Percentiles rank a stretch among this genome's conserved stretches.
These are phyloP conservation scores for Ameiurus melas DNA, from an alignment of 2,113 vertebrate species.

Conservation along the genomic window DNA sequence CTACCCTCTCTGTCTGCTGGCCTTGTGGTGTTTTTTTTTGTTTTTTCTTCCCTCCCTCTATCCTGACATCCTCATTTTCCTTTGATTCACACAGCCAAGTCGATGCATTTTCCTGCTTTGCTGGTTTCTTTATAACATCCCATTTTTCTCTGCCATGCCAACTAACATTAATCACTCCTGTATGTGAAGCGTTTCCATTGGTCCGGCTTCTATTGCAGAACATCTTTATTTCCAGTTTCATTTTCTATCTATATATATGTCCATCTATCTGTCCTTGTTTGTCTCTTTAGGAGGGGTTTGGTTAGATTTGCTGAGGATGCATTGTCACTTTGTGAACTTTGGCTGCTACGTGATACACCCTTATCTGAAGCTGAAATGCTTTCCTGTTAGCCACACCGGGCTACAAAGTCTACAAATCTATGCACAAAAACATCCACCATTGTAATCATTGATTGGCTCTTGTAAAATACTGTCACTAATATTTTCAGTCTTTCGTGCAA, in stretches of 20 bases:
- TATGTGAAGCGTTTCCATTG: not conserved
- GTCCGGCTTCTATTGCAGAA: not conserved
- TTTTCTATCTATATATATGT: no score
- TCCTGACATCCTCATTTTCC: conserved; percentile 33
- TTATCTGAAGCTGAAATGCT: conserved; percentile 19
- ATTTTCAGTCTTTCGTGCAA: not conserved
- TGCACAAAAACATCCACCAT: not conserved
- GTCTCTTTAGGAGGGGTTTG: not conserved
- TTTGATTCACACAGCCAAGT: conserved; percentile 21
- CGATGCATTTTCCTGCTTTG: conserved; percentile 30
- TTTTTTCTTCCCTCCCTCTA: not conserved
- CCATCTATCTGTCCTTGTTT: no score
- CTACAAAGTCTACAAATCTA: not conserved
- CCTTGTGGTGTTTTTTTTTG: conserved; percentile 1
- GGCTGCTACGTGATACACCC: conserved; percentile 21
- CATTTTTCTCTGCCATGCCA: not conserved
- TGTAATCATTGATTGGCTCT: not conserved
- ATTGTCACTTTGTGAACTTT: conserved; percentile 19
- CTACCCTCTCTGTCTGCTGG: conserved; percentile 33
- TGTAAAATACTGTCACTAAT: not conserved
- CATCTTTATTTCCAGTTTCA: not conserved
- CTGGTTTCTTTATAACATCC: not conserved
- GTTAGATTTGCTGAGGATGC: conserved; percentile 20
- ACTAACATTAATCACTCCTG: not conserved
- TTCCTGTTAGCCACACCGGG: not conserved